These are phyloP conservation scores for Cryptophagus acutangulus DNA, from an alignment of 2,888 invertebrate genomes.

Conservation along the genomic window DNA sequence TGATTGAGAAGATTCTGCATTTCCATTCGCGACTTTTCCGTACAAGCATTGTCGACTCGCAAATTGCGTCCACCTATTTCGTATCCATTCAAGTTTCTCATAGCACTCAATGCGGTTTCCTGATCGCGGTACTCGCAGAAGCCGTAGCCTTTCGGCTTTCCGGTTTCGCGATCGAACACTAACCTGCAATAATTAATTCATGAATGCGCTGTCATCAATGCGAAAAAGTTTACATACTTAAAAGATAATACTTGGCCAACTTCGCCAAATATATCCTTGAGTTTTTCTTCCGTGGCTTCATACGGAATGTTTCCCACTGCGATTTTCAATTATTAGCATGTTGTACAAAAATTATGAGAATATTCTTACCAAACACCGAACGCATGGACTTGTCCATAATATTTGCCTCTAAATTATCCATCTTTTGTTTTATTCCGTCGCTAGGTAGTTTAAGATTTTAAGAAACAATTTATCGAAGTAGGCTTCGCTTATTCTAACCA, in stretches of 20 bases:
- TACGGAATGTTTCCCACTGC: constrained; percentile 99
- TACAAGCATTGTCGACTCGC: constrained; percentile 95
- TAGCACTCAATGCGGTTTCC: constrained; percentile 95
- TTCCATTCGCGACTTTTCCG: constrained; percentile 91
- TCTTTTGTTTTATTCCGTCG: constrained; percentile 32
- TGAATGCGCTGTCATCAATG: no score
- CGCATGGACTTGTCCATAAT: constrained; percentile 93
- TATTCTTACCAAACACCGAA: constrained; percentile 83
- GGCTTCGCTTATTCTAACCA: no score
- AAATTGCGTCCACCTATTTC: constrained; percentile 95
- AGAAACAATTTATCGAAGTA: no score
- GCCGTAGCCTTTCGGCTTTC: constrained; percentile 99
- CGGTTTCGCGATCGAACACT: constrained; percentile 97
- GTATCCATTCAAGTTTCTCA: constrained; percentile 95
- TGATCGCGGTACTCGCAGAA: constrained; percentile 99
- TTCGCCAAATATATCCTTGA: constrained; percentile 97
- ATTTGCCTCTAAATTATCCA: constrained; percentile 69
- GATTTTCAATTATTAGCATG: constrained; percentile 14
- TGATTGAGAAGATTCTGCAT: constrained; percentile 83
- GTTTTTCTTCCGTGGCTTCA: constrained; percentile 97
- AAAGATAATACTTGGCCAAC: constrained; percentile 94
- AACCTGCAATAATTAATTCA: constrained; percentile 54
- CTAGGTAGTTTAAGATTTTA: no score
- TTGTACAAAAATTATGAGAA: constrained; percentile 19
- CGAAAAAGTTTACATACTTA: constrained; percentile 62